Conservation (phyloP, 2,888 invertebrate genomes). For the Barypeithes pellucidus region DNA sequence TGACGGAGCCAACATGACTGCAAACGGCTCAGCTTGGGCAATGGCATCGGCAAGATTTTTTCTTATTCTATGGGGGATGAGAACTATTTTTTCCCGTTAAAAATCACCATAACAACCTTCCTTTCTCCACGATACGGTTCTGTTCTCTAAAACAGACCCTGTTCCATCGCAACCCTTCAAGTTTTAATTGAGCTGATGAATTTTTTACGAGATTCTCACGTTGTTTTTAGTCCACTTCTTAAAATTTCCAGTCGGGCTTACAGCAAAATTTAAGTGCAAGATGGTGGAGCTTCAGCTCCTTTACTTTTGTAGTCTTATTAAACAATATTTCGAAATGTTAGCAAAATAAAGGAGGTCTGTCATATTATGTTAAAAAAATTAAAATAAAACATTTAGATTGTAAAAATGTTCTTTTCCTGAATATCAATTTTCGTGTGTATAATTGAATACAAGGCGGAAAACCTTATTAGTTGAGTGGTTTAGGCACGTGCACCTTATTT, state of each 20-base stretch:
- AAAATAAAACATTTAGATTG: neutral
- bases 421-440: constrained; percentile 37
- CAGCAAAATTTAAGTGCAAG: constrained; percentile 33
- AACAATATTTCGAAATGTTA: neutral
- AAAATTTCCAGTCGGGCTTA: constrained; percentile 23
- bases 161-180: constrained; percentile 64
- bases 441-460: constrained; percentile 58
- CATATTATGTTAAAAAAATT: no score
- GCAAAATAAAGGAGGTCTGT: no score
- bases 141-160: constrained; percentile 54
- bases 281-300: constrained; percentile 17
- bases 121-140: constrained; percentile 55
- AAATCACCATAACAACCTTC: no score
- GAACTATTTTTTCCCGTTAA: no score
- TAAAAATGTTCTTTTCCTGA: neutral
- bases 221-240: constrained; percentile 58
- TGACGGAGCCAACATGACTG: no score
- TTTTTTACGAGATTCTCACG: constrained; percentile 65
- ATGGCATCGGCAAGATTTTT: no score
- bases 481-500: constrained; percentile 51
- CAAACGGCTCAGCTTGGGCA: no score
- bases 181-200: constrained; percentile 68
- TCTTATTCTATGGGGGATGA: no score
- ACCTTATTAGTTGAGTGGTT: constrained; percentile 58
- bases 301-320: constrained; percentile 14